Base-by-base conservation (phyloP, 2,113 vertebrate genomes). In the Chitala chitala region DNA sequence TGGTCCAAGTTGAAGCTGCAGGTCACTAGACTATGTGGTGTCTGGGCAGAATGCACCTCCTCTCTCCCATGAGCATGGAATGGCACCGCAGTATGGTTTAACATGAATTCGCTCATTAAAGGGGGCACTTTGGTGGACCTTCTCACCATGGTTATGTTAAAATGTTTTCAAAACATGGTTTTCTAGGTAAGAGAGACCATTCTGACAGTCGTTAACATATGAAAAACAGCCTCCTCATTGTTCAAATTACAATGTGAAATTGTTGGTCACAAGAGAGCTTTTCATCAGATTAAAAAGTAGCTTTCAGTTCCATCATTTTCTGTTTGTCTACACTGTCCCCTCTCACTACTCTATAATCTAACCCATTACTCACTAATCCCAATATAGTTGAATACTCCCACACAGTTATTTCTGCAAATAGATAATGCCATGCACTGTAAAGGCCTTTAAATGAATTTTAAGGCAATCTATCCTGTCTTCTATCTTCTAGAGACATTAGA, bases 401-500 rank as follows among this genome's bases (percentile, higher is more conserved):
- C 33, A 3, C 64, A 68, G 8, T 17, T 44, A 20, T 26, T 68
- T 42, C 44, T 48, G n/a, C 26, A 46, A 68, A 68, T 46, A 68
- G 26, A 20, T 68, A 8, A 5, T 29, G n/a, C 9, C 22, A 68
- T 46, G 64, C 9, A n/a, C 38, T 48, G 13, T 46, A 33, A 63
- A 20, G 33, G 13, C 5, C 15, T 38, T 63, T 63, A 29, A 29
- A 68, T 46, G 42, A 24, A 46, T n/a, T 46, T 12, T 42, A 68
- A 15, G 44, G n/a, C 42, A 68, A 48, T 42, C 24, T 44, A 38
- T 68, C 44, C 42, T 68, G 42, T 68, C 29, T 68, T 24, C 42
- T 38, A 46, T 29, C 24, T 68, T 42, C 38, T 68, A 46, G 22
- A 26, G 64, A 63, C 64, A 46, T 68, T 24, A 68, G 40, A 46